Evolutionary conservation across 2,888 invertebrate species (phyloP), one percentile per base, ranked within the genome.

Genomic region (Drosophila nigricruria): DNA sequence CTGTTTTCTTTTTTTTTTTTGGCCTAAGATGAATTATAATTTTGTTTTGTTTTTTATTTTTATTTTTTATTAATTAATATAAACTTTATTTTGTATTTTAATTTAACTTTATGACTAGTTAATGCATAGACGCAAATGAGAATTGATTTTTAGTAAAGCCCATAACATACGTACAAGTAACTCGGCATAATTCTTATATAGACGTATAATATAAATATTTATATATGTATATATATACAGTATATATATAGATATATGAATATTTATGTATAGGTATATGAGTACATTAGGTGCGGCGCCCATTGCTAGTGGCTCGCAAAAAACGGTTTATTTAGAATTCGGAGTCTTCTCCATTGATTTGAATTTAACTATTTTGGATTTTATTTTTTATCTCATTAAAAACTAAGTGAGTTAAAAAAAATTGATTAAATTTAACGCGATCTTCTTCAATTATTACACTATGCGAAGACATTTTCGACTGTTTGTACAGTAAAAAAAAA

Each of bases 21-120:
- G 75, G 75, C 75, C 75, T 75, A 76, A 67, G 62, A 75, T 75
- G 75, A 75, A 66, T 56, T 75, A 56, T 56, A 47, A 58, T 47
- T 59, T 45, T 10, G 43, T 16, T 47, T 52, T 14, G 14, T 57
- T 57, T 74, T 75, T 75, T 56, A 43, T 47, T 47, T 54, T 40
- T 45, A 1, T 23, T 23, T 38, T 58, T 57, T 20, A 9, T 40
- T 38, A n/a, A 10, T 54, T 45, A 25, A 36, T 53, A 27, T 52
- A 30, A 45, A 45, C 30, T 30, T 66, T 69, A 45, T 59, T 61
- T 12, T 45, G 23, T 25, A 30, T 45, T 63, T 67, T 56, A 49
- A 54, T 75, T 60, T 63, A 75, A 70, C 34, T 59, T 56, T 70
- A 75, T 54, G 63, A 58, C 70, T 75, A 75, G 71, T 61, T 34